Evolutionary conservation across 2,797 vertebrate species (phyloP), one percentile per base, ranked within the genome.

Genomic region (Octomys mimax): DNA sequence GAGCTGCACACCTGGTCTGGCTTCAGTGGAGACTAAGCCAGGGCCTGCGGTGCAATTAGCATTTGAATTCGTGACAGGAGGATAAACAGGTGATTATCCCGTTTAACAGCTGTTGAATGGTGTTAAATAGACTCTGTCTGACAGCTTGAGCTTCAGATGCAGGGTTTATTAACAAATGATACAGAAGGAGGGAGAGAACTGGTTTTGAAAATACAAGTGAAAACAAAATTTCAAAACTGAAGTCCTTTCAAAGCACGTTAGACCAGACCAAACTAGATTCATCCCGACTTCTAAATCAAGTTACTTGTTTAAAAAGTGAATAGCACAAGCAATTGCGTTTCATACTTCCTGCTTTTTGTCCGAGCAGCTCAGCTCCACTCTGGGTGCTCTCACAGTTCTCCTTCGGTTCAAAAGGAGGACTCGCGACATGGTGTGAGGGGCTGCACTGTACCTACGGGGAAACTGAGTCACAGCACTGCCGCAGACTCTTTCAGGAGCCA

Each of bases 71-170:
- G 95, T 87, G 97, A 97, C 98, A 94, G 7, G 97, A 96, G 97
- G 98, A 98, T 98, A 98, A 97, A 98, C 94, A 96, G 97, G 94
- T 31, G 96, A 98, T 98, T 98, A 98, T 97, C 98, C 97, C 88
- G 84, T 96, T 97, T 97, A 98, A 96, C 98, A 98, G 98, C 98
- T 98, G 98, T 96, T 97, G 96, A 97, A 75, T 95, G 95, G 96
- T 96, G 78, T 98, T 98, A 98, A 97, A 96, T 90, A 87, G 94
- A 96, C 96, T 83, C 94, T 71, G 92, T 95, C 96, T 96, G 95
- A 94, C 96, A 94, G 95, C 96, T 96, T 92, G 87, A 92, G 92
- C 89, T 97, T 96, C 92, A 82, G 52, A 87, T 89, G 61, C 21
- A 83, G 92, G 82, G 89, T 95, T 97, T 97, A 96, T 95, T 92